A percentile compares a stretch with the other conserved stretches of the same genome.
These are phyloP conservation scores for Narcine bancroftii DNA, from an alignment of 2,113 vertebrate species.

Conservation along the genomic window DNA sequence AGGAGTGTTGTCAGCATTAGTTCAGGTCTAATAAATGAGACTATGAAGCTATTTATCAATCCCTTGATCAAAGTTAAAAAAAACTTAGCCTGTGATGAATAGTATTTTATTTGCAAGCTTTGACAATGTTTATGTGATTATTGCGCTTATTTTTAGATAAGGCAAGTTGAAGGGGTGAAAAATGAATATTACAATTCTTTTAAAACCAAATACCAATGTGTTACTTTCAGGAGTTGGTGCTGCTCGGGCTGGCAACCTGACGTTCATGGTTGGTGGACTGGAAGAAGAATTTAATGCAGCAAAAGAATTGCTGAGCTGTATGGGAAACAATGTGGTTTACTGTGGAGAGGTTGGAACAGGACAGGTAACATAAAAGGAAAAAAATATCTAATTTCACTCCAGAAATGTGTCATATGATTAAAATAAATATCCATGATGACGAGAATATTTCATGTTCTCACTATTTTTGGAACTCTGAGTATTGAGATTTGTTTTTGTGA, in stretches of 20 bases:
- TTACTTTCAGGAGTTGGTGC: conserved; percentile 79
- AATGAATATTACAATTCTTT: background rate
- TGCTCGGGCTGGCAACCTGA: conserved; percentile 86
- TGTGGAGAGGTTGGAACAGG: conserved; percentile 91
- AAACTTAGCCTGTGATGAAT: conserved; percentile 61
- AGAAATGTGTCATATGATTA: background rate
- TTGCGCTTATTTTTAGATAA: conserved; percentile 27
- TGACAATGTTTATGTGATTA: conserved; percentile 60
- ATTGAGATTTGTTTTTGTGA: background rate
- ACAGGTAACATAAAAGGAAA: conserved; percentile 65
- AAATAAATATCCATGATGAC: background rate
- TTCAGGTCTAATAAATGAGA: conserved; percentile 65
- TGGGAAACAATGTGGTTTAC: conserved; percentile 89
- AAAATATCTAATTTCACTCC: background rate
- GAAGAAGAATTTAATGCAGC: conserved; percentile 90
- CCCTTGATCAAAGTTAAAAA: conserved; percentile 61
- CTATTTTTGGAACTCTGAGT: background rate
- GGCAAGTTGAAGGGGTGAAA: background rate
- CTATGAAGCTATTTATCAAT: conserved; percentile 63
- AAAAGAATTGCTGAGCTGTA: conserved; percentile 83
- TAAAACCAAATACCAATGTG: background rate
- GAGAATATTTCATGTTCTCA: background rate
- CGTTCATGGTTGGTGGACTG: conserved; percentile 94
- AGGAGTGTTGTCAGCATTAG: conserved; percentile 67
- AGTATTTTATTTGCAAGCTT: conserved; percentile 64